Conservation (phyloP, 2,888 invertebrate genomes). For the Salticus scenicus region DNA sequence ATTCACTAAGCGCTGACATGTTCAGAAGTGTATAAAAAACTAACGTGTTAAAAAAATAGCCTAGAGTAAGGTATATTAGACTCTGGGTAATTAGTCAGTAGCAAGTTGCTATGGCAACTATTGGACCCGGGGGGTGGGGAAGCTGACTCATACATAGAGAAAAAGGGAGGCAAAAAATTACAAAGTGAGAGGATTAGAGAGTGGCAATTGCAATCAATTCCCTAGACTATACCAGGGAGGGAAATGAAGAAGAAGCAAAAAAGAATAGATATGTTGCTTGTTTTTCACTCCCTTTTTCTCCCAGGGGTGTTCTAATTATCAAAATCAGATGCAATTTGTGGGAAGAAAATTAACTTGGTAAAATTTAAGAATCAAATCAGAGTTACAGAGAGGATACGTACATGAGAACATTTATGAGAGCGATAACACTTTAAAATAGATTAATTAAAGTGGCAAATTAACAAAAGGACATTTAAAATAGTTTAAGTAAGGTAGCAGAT, state of each 20-base stretch:
- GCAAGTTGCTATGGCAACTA: slow-evolving; percentile 52
- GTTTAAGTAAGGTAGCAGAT: too few species aligned
- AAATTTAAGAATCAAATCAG: too few species aligned
- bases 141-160: slow-evolving; percentile 33
- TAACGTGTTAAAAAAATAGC: slow-evolving; percentile 27
- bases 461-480: too few species aligned
- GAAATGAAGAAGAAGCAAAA: not conserved
- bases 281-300: slow-evolving; percentile 1
- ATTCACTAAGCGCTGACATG: slow-evolving; percentile 22
- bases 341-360: too few species aligned
- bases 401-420: too few species aligned
- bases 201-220: slow-evolving; percentile 60
- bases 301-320: not conserved
- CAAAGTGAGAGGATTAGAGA: slow-evolving; percentile 42
- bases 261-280: not conserved
- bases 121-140: slow-evolving; percentile 57
- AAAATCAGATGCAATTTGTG: not conserved
- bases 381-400: too few species aligned
- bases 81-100: slow-evolving; percentile 62
- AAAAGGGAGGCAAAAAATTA: not conserved
- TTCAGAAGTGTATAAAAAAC: slow-evolving; percentile 13
- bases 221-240: not conserved
- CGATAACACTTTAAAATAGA: too few species aligned
- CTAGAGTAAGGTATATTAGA: slow-evolving; percentile 35
- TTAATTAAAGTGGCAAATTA: too few species aligned